Evolutionary conservation across 2,113 vertebrate species (phyloP), one percentile per base, ranked within the genome.

Genomic region (Podarcis muralis): DNA sequence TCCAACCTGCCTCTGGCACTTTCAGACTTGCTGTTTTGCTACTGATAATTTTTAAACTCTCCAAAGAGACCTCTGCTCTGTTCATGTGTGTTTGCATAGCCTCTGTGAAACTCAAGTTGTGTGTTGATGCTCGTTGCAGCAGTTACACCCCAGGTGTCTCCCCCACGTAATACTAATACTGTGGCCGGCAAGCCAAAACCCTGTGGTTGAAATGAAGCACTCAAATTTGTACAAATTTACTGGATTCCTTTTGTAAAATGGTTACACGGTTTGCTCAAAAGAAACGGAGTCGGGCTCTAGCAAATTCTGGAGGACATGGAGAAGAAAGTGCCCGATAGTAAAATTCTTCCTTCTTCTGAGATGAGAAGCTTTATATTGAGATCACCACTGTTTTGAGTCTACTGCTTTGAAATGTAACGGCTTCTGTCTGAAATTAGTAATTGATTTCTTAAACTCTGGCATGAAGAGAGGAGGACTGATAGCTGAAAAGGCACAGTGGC

Each of bases 11-110:
- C 90, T 88, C 87, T 57, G 74, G 37, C 43, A 43, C 81, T 92
- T 92, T 40, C 30, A 90, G 3, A 84, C 43, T 84, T 65, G 23
- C 59, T 78, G 74, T 82, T 93, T 91, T 90, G 79, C 89, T 85
- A 11, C 16, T 68, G 59, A 84, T 92, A 85, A 88, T 86, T 87
- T 83, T 87, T 87, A 65, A 91, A 72, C 40, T 84, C 20, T 83
- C 59, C 65, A 71, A 89, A 83, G 86, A 94, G 86, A 65, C 87
- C 0, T 0, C 37, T 76, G 75, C 62, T 43, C 27, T 40, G 62
- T 68, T 76, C 27, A 12, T 0, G 0, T 68, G 37, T 48, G 71
- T 88, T 89, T 87, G 90, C 80, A 48, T 53, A 80, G 77, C 85
- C 84, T 65, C 62, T 86, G 62, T 77, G 81, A 57, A 66, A 71